Evolutionary conservation across 2,888 invertebrate genomes (phyloP).

Genomic region (Mechanitis messenoides): DNA sequence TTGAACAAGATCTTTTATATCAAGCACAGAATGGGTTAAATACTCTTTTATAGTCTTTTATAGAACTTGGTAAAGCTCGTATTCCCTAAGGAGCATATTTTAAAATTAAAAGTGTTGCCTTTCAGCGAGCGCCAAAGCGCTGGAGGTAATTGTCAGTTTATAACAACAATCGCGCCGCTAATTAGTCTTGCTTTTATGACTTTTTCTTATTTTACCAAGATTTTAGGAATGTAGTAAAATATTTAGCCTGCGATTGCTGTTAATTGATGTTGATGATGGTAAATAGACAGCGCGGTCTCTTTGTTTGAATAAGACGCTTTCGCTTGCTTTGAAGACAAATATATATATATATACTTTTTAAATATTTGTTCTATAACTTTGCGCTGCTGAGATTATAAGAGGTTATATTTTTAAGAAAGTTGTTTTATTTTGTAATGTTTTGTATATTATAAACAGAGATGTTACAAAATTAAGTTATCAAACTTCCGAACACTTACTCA

Average conservation of each 20-base stretch:
- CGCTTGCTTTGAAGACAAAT: not conserved
- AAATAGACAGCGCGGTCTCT: constrained; percentile 16
- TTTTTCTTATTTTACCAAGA: constrained; percentile 26
- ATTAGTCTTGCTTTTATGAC: constrained; percentile 26
- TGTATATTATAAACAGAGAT: no score
- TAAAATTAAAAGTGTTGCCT: no score
- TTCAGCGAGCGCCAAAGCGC: not conserved
- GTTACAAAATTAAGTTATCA: no score
- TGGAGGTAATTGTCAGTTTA: constrained; percentile 24
- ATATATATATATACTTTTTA: not conserved
- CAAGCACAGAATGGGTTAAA: no score
- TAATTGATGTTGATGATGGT: constrained; percentile 23
- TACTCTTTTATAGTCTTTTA: no score
- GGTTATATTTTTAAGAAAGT: no score
- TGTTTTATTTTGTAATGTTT: no score
- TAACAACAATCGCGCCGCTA: constrained; percentile 32
- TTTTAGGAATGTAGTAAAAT: constrained; percentile 20
- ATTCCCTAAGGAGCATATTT: no score
- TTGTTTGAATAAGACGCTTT: constrained; percentile 6
- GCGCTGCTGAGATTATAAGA: no score
- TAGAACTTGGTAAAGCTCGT: no score
- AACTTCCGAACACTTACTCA: no score
- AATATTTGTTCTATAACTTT: not conserved
- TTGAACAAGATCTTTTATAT: no score
- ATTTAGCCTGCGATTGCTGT: constrained; percentile 18